Evolutionary conservation across 2,888 invertebrate genomes (phyloP), one percentile per base, ranked within the genome.

Genomic region (Aspidiotus rigidus): DNA sequence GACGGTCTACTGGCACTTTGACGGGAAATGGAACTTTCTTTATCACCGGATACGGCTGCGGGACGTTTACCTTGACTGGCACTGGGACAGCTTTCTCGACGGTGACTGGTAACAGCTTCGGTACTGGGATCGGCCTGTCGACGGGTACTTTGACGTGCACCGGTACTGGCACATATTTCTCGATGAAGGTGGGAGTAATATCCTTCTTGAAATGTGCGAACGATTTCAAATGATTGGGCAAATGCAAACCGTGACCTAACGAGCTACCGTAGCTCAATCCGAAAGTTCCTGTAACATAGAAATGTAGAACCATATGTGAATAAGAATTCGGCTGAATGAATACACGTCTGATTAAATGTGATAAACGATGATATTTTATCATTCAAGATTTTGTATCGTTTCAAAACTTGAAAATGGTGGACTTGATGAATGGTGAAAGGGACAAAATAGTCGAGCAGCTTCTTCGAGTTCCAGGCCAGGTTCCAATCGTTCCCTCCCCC

Each of bases 101-200:
- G 39, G 71, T 69, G 10, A 74, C 74, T 41, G 74, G 73, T 62
- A 73, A 73, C 17, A 73, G 73, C 63, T 74, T 73, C 16, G 71
- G 70, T 42, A 90, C 86, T 10, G 76, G 75, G 64, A 75, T 74
- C 1, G 76, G 76, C 57, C 74, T 72, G 70, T 75, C 75, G 67
- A 88, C 88, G 72, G 81, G 85, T 61, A 88, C 87, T 80, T 87
- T 86, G 53, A 90, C 66, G 62, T 61, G 69, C 10, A 70, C 87
- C 74, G 74, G 75, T 77, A 85, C 83, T 57, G 85, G 89, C 11
- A 76, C 74, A 42, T 71, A 74, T 71, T 74, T 75, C 63, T 76
- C 75, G 2, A 76, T 75, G 0, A 64, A 17, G 3, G 64, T 56
- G 15, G 64, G 16, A 73, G 6, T 13, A 13, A 28, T 7, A 39